Percentiles rank a stretch among this genome's conserved stretches.
phyloP scores from a whole-genome alignment of 2,113 vertebrate genomes.

The Physeter macrocephalus region DNA sequence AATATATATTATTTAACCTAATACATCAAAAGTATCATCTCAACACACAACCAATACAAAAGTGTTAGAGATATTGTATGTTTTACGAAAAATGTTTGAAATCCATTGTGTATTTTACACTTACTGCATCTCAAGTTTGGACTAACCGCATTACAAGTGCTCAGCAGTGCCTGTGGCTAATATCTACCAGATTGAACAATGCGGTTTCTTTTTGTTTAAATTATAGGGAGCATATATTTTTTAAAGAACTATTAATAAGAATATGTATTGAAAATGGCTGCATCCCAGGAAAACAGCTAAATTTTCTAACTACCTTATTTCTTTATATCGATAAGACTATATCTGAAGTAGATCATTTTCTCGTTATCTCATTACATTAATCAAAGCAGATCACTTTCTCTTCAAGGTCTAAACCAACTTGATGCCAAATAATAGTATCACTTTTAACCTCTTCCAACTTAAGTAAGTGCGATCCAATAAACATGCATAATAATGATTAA shows the following conservation, averaged over 20 bases:
- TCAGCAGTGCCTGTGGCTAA: rapidly evolving
- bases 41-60: background rate
- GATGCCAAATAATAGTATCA: background rate
- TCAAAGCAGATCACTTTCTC: background rate
- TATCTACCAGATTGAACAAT: background rate
- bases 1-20: background rate
- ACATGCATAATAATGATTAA: background rate
- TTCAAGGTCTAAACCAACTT: background rate
- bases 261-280: background rate
- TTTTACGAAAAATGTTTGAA: background rate
- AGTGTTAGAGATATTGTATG: background rate
- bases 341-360: background rate
- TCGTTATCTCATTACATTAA: background rate
- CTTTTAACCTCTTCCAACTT: constrained; percentile 5
- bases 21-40: background rate
- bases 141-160: background rate
- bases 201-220: background rate
- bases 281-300: background rate
- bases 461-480: background rate
- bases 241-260: background rate
- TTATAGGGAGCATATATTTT: background rate
- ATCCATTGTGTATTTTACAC: background rate
- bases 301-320: background rate
- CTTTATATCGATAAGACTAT: background rate
- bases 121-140: background rate